Base-by-base conservation (phyloP, 2,888 invertebrate genomes). In the Clistopyga incitator region DNA sequence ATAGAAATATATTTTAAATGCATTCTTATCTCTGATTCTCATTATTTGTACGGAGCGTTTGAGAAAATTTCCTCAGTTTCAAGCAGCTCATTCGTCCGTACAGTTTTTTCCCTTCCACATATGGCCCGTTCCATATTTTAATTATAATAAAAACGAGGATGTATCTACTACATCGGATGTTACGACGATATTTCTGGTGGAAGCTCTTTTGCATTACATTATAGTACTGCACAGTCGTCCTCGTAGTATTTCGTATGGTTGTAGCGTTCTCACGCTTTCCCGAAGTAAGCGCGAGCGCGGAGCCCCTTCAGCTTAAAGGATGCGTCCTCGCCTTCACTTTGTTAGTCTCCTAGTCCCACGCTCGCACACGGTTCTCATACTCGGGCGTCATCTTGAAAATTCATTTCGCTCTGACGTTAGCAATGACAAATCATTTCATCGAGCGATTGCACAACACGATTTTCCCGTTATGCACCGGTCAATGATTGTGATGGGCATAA, bases 271-370 rank as follows among this genome's bases (percentile, higher is more conserved):
- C 84, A 84, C 84, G 84, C 81, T 84, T 84, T 84, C 84, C 81
- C 84, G 50, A 50, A 71, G 42, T 52, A 59, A 78, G 70, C 81
- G 70, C 47, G 70, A 54, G 50, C 77, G 45, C 13, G 10, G 18
- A 42, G 54, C 56, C 78, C 38, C 77, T 64, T 29, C 11, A 75
- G 74, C 78, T 75, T 54, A 78, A 81, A 84, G 84, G 84, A 84
- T 84, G 84, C 84, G 81, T 84, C 78, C 84, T 81, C 81, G 81
- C 84, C 81, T 84, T 84, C 84, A 75, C 84, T 84, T 75, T 71
- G 74, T 78, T 78, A 59, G 75, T 18, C 75, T 54, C 23, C 34
- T 13, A 47, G 74, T 81, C 84, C 64, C 84, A 81, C 84, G 84
- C 78, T 81, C 78, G 71, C 20, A 54, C 70, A 68, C 54, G 74